These are phyloP conservation scores for Centropristis striata DNA, from an alignment of 2,113 vertebrate species.

Conservation along the genomic window DNA sequence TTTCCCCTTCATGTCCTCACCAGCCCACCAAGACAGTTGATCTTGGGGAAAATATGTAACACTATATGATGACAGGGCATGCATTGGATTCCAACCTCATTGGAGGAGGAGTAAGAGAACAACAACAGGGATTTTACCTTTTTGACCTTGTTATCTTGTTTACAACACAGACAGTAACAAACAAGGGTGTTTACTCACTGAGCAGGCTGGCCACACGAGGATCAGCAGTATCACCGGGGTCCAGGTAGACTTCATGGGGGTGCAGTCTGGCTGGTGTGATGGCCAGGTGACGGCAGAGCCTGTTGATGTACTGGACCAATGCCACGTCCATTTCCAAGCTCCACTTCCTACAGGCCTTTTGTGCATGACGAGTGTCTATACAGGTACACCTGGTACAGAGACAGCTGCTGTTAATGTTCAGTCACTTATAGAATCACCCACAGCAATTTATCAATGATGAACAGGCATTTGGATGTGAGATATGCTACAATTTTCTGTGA, in stretches of 20 bases:
- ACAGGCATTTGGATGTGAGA: neutral
- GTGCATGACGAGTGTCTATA: conserved; percentile 93
- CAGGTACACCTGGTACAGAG: conserved; percentile 90
- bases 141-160: neutral
- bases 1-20: too few species aligned
- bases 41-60: too few species aligned
- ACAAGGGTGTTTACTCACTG: conserved; percentile 82
- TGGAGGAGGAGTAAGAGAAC: neutral
- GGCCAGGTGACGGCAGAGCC: conserved; percentile 96
- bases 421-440: neutral
- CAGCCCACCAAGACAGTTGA: too few species aligned
- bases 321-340: conserved; percentile 96
- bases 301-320: conserved; percentile 93
- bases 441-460: neutral
- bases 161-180: neutral
- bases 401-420: conserved; percentile 10
- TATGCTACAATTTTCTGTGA: too few species aligned
- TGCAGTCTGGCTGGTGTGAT: conserved; percentile 95
- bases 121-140: neutral
- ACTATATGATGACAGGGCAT: neutral
- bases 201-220: conserved; percentile 91
- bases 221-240: conserved; percentile 90
- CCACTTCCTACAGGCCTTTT: conserved; percentile 95
- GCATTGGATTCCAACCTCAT: neutral
- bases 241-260: conserved; percentile 96